A percentile compares a stretch with the other conserved stretches of the same genome.
These are phyloP conservation scores for Apogon hyalosoma DNA, from an alignment of 2,797 vertebrate species.

Conservation along the genomic window DNA sequence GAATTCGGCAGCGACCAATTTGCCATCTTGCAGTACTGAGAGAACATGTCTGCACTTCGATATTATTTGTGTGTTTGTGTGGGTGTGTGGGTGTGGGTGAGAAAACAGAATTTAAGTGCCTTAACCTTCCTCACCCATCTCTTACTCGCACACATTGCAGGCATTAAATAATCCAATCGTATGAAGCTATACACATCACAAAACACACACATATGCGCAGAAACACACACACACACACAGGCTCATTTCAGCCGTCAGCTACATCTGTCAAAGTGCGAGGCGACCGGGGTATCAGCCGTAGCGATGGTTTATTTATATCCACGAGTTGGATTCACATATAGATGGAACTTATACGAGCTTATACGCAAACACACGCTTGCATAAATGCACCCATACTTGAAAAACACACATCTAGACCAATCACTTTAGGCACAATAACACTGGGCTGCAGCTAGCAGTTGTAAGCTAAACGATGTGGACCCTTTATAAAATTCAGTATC, in stretches of 20 bases:
- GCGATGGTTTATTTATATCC: slow-evolving; percentile 62
- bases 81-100: slow-evolving; percentile 20
- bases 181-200: slow-evolving; percentile 23
- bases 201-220: background rate
- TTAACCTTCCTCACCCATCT: background rate
- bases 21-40: slow-evolving; percentile 47
- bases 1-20: slow-evolving; percentile 52
- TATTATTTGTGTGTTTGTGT: slow-evolving; percentile 25
- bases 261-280: slow-evolving; percentile 34
- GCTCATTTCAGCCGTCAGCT: slow-evolving; percentile 46
- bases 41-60: slow-evolving; percentile 45
- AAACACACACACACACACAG: slow-evolving; percentile 8
- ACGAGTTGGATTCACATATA: slow-evolving; percentile 21
- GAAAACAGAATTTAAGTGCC: slow-evolving; percentile 6
- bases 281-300: slow-evolving; percentile 28
- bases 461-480: no score
- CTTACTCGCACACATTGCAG: background rate
- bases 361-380: slow-evolving; percentile 7
- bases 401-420: background rate
- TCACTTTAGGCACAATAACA: no score
- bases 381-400: background rate
- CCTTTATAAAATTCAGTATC: no score
- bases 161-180: slow-evolving; percentile 17
- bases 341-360: slow-evolving; percentile 19
- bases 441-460: no score